Percentiles rank a stretch among this genome's conserved stretches.
Conservation (phyloP, 2,113 vertebrate species). For the Ancistrus triradiatus region DNA sequence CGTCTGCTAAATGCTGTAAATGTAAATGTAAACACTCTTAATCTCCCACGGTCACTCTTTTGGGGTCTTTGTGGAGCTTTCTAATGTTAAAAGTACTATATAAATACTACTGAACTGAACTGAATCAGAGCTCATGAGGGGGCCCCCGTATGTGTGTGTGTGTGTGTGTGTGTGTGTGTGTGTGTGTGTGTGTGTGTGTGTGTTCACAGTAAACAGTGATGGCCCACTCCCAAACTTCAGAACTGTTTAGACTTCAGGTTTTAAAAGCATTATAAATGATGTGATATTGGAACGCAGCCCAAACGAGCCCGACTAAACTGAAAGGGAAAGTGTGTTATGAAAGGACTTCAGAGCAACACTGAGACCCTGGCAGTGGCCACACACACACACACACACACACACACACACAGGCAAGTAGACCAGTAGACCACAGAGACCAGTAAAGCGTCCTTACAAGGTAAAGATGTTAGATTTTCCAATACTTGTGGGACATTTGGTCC, state of each 20-base stretch:
- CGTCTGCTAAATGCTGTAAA: too few relatives aligned
- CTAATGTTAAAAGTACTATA: too few relatives aligned
- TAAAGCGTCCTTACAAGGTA: too few relatives aligned
- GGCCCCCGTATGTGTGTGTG: background rate
- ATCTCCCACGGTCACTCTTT: too few relatives aligned
- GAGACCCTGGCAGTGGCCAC: background rate
- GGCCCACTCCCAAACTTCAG: background rate
- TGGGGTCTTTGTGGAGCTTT: too few relatives aligned
- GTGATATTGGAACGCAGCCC: conserved; percentile 5
- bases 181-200: conserved; percentile 1
- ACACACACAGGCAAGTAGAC: conserved; percentile 24
- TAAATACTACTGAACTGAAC: too few relatives aligned
- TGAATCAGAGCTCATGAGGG: too few relatives aligned
- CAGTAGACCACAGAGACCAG: too few relatives aligned
- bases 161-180: conserved; percentile 7
- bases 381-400: conserved; percentile 14
- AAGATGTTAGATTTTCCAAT: too few relatives aligned
- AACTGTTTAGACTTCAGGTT: background rate
- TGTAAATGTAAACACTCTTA: too few relatives aligned
- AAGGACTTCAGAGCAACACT: background rate
- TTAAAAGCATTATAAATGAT: background rate
- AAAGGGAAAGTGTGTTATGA: conserved; percentile 12
- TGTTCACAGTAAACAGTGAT: background rate
- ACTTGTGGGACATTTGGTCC: too few relatives aligned
- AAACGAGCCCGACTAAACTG: background rate